Evolutionary conservation across 2,113 vertebrate genomes (phyloP), one percentile per base, ranked within the genome.

Genomic region (Oreotrochilus melanogaster): DNA sequence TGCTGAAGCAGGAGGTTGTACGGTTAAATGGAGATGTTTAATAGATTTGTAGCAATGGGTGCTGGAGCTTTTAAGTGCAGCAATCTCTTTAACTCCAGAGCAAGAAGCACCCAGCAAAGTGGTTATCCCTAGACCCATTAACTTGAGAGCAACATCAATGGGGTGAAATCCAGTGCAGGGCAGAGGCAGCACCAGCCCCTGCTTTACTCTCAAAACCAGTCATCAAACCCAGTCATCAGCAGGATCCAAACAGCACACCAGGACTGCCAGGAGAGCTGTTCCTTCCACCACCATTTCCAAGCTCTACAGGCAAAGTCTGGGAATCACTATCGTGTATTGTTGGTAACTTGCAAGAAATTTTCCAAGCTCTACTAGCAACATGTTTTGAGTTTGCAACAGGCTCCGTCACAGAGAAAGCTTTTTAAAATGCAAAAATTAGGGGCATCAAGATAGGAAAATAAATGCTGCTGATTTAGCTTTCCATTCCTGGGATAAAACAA

Each of bases 391-490:
- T 94, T 87, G 54, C 31, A 86, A 54, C 37, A 89, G 51, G 25
- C 23, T 84, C 37, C 0, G 0, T 57, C 58, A 70, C 62, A 86
- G 72, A 89, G 15, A 58, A 42, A 31, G 12, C 18, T 76, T 39
- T 89, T 89, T 80, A 69, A 89, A 92, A 95, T 67, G 43, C 81
- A 82, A 94, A 95, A 97, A 91, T 82, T 51, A 87, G 33, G 22
- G 50, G 24, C 51, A 96, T 95, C 78, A 88, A 58, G 92, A 92
- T 67, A 95, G 84, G 73, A 94, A 87, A 93, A 90, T 70, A 95
- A 95, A 94, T 93, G 86, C 28, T 86, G 81, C 62, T 92, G 87
- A 94, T 78, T 50, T 75, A 92, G 76, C 81, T 83, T 96, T 96
- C 85, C 81, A 85, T 66, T 86, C 43, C 62, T 0, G 13, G 66